phyloP scores from a whole-genome alignment of 2,113 vertebrate genomes.

The Colinus virginianus region DNA sequence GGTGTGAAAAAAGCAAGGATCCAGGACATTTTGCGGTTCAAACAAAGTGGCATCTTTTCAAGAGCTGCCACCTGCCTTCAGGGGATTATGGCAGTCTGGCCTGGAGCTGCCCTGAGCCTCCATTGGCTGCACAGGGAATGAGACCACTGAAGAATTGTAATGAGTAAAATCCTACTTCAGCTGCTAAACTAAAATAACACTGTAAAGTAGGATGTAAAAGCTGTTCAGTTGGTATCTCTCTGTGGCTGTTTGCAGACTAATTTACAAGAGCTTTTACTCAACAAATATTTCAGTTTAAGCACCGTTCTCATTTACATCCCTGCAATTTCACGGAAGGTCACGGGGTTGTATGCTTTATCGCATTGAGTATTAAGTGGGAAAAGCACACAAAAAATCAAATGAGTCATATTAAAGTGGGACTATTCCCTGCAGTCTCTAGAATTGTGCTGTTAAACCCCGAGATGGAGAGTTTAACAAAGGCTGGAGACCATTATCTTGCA shows the following conservation, averaged over 20 bases:
- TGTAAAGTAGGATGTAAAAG: background rate
- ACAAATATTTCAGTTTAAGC: background rate
- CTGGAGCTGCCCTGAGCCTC: background rate
- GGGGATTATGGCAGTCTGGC: background rate
- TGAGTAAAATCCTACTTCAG: background rate
- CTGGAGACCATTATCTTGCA: background rate
- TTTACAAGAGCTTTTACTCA: background rate
- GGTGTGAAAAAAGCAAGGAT: background rate
- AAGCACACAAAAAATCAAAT: background rate
- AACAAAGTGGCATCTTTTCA: background rate
- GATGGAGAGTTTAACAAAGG: slow-evolving; percentile 31
- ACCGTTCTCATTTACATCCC: background rate
- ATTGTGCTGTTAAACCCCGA: background rate
- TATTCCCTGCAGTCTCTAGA: background rate
- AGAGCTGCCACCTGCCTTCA: background rate
- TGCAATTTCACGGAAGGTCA: background rate
- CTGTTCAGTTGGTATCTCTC: background rate
- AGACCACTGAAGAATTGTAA: background rate
- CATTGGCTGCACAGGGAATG: background rate
- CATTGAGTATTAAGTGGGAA: background rate
- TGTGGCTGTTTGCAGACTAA: background rate
- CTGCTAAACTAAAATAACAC: background rate
- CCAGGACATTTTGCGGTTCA: background rate
- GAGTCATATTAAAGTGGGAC: background rate
- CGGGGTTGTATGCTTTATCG: background rate